Conservation (phyloP, 2,888 invertebrate species). For the Drosophila neonasuta region DNA sequence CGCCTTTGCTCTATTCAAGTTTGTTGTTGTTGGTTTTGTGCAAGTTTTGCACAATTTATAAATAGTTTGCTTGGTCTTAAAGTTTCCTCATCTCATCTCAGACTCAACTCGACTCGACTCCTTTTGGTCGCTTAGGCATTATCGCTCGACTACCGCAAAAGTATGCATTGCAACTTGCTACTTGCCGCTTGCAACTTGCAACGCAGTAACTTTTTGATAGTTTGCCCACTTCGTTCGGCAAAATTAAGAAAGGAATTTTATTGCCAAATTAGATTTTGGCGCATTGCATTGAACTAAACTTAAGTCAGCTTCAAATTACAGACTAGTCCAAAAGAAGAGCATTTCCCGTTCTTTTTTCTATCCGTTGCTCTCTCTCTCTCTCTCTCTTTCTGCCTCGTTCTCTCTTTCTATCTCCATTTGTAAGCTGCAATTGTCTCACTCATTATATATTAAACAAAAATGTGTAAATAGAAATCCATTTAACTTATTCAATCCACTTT, state of each 20-base stretch:
- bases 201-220: slow-evolving; percentile 49
- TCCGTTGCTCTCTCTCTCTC: background rate
- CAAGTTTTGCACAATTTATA: slow-evolving; percentile 74
- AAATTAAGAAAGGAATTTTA: slow-evolving; percentile 71
- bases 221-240: slow-evolving; percentile 32
- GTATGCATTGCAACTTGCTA: slow-evolving; percentile 49
- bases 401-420: background rate
- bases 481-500: too few species aligned
- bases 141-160: slow-evolving; percentile 67
- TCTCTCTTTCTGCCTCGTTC: background rate
- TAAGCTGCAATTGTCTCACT: background rate
- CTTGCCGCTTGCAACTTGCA: slow-evolving; percentile 27
- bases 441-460: background rate
- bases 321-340: slow-evolving; percentile 1
- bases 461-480: too few species aligned
- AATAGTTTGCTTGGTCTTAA: slow-evolving; percentile 72
- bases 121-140: slow-evolving; percentile 43
- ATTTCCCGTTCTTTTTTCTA: background rate
- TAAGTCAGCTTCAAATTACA: slow-evolving; percentile 27
- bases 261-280: slow-evolving; percentile 74
- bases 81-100: slow-evolving; percentile 54
- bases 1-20: slow-evolving; percentile 26
- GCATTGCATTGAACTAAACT: slow-evolving; percentile 50
- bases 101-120: background rate
- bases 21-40: slow-evolving; percentile 48